Evolutionary conservation across 2,888 invertebrate species (phyloP).

Genomic region (Leucophenga montana): DNA sequence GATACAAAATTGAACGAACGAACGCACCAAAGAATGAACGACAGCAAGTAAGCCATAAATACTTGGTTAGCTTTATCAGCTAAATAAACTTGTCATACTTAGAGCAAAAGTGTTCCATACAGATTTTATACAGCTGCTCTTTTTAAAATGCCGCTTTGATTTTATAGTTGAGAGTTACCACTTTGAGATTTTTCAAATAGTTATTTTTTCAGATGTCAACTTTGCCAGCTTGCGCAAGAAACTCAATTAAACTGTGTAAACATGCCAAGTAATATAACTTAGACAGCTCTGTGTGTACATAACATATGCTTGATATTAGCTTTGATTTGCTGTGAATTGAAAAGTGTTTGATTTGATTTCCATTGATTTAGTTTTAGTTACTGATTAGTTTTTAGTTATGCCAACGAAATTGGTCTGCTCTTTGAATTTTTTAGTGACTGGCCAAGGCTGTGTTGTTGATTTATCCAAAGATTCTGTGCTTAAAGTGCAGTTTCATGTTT

Average conservation of each 20-base stretch:
- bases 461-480: too few relatives aligned
- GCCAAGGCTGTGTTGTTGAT: too few relatives aligned
- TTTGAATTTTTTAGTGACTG: too few relatives aligned
- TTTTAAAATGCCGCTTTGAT: too few relatives aligned
- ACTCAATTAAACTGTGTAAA: conserved; percentile 26
- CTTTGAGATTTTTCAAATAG: background rate
- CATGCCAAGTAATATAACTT: background rate
- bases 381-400: conserved; percentile 16
- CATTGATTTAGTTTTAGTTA: conserved; percentile 14
- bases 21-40: too few relatives aligned
- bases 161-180: background rate
- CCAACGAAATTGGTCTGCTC: too few relatives aligned
- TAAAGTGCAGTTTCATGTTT: too few relatives aligned
- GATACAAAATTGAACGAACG: conserved; percentile 42
- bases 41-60: conserved; percentile 54
- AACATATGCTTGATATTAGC: background rate
- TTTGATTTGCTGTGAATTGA: conserved; percentile 19
- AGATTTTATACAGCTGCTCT: too few relatives aligned
- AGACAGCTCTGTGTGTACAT: background rate
- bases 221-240: conserved; percentile 8
- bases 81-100: conserved; percentile 61
- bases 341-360: conserved; percentile 11
- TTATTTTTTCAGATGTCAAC: conserved; percentile 5
- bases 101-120: background rate
- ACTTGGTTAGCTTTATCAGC: conserved; percentile 63